Base-by-base conservation (phyloP, 2,113 vertebrate genomes). In the Coracopsis vasa region DNA sequence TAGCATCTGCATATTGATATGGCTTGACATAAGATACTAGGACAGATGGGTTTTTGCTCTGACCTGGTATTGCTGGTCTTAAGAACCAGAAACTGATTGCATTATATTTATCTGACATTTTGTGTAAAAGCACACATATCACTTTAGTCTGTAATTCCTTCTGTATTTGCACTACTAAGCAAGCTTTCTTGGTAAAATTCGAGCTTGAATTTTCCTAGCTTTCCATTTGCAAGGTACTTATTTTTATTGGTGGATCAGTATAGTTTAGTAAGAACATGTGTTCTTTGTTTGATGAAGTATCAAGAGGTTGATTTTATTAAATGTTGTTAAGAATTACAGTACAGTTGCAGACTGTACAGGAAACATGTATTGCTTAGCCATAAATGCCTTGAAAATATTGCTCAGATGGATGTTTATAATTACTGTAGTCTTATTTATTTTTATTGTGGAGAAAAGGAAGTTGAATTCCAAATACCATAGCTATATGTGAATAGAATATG, bases 11-110 rank as follows among this genome's bases (percentile, higher is more conserved):
- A 77, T 93, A 48, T 62, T 50, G 41, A 71, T 73, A 3, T 65
- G 74, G 64, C 53, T 93, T 95, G 80, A 88, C 79, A 92, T 37
- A 91, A 72, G 95, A 94, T 96, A 86, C 91, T n/a, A 65, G 65
- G 80, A 67, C 92, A 95, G 94, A 86, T 97, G 94, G 91, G 61
- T 4, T 2, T 90, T 73, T 92, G 28, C 71, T 77, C 75, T 90
- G 75, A 78, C 41, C n/a, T 45, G 54, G 14, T 94, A 33, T 86
- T 90, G 64, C 69, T 62, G 50, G 33, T 88, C 45, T 86, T 67
- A 64, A 0, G 6, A 78, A 88, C 48, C 50, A 93, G 67, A 88
- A 93, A 73, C 11, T 6, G 4, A 41, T 83, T 86, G 74, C 80
- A 73, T 88, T 74, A 33, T 80, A 62, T 93, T 95, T 69, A 69